Conservation (phyloP, 2,888 invertebrate genomes). For the Hartigia nigra region DNA sequence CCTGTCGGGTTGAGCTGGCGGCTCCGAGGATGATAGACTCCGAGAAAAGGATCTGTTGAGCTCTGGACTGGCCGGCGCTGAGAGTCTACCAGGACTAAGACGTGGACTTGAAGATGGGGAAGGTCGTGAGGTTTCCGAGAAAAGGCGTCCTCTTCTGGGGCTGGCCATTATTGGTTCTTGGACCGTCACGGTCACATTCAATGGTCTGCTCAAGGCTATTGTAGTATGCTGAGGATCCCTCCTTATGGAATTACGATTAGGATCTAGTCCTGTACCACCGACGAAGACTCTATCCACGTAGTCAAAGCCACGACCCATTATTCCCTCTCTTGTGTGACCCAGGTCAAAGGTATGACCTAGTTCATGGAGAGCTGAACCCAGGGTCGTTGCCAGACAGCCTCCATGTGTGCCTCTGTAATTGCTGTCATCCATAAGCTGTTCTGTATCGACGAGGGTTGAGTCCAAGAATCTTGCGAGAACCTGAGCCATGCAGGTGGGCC, state of each 20-base stretch:
- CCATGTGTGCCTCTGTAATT: constrained; percentile 88
- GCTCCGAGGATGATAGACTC: constrained; percentile 38
- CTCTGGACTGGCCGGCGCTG: constrained; percentile 62
- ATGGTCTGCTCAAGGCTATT: constrained; percentile 71
- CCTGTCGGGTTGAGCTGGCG: constrained; percentile 47
- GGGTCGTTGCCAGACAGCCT: constrained; percentile 89
- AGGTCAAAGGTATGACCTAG: constrained; percentile 94
- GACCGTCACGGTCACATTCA: constrained; percentile 74
- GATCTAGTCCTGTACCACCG: constrained; percentile 71
- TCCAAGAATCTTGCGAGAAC: constrained; percentile 74
- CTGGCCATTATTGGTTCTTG: constrained; percentile 70
- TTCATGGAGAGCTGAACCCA: constrained; percentile 94
- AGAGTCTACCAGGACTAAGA: constrained; percentile 49
- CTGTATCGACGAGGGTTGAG: constrained; percentile 75
- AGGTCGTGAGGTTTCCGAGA: constrained; percentile 68
- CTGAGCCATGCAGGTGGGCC: constrained; percentile 81
- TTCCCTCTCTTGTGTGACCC: constrained; percentile 89
- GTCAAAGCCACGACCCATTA: constrained; percentile 94
- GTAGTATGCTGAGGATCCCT: constrained; percentile 74
- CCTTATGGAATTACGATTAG: constrained; percentile 71
- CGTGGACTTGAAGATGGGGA: constrained; percentile 67
- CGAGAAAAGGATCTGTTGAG: constrained; percentile 58
- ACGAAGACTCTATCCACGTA: constrained; percentile 83
- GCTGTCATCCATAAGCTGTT: constrained; percentile 88
- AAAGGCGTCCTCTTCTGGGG: constrained; percentile 66